A percentile compares a stretch with the other conserved stretches of the same genome.
These are phyloP conservation scores for Rotaria macrura DNA, from an alignment of 2,888 invertebrate species.

Conservation along the genomic window DNA sequence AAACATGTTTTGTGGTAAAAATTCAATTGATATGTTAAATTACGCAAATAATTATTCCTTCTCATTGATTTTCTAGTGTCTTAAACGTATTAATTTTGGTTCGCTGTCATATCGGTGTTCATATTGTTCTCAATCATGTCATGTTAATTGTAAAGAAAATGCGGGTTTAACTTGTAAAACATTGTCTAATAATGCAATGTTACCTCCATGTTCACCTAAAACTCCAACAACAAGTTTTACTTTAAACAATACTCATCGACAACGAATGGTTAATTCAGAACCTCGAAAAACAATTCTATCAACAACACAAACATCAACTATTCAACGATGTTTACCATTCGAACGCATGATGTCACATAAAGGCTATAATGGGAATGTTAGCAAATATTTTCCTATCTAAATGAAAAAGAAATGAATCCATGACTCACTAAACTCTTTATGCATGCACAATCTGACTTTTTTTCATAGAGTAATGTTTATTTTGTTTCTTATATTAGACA, in stretches of 20 bases:
- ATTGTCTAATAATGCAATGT: background rate
- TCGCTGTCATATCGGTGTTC: slow-evolving; percentile 5
- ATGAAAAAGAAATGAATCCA: too few species aligned
- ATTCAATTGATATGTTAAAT: too few species aligned
- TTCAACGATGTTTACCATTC: slow-evolving; percentile 13
- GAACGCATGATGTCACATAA: background rate
- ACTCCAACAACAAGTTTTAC: background rate
- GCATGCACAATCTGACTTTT: background rate
- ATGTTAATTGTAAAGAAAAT: slow-evolving; percentile 7
- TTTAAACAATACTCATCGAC: background rate
- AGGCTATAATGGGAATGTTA: background rate
- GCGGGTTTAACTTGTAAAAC: background rate
- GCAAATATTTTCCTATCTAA: background rate
- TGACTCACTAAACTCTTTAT: background rate
- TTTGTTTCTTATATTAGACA: background rate
- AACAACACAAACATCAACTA: background rate
- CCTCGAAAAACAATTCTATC: background rate
- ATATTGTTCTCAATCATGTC: background rate
- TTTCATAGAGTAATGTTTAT: background rate
- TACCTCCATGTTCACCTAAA: background rate
- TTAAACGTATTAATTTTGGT: slow-evolving; percentile 21
- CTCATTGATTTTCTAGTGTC: background rate
- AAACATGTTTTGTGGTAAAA: slow-evolving; percentile 5
- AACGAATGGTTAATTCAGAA: slow-evolving; percentile 7
- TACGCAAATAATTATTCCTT: too few species aligned